These are phyloP conservation scores for Tinamus guttatus DNA, from an alignment of 2,113 vertebrate species.

Conservation along the genomic window DNA sequence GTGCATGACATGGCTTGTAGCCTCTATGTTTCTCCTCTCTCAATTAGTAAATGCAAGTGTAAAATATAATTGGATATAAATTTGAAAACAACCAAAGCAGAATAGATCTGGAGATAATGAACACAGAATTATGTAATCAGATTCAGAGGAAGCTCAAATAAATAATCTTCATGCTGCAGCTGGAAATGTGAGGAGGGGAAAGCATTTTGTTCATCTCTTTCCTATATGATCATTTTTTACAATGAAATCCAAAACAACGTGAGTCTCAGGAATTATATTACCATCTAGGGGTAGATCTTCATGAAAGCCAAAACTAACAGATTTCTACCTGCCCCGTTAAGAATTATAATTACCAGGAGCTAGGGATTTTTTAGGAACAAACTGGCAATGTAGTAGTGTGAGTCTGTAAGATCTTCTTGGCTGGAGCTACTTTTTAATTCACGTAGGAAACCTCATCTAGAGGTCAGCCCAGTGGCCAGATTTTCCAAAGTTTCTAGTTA, in stretches of 20 bases:
- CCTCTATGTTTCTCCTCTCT: background rate
- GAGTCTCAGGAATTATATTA: constrained; percentile 54
- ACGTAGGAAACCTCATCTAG: background rate
- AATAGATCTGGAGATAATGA: background rate
- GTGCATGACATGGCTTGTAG: background rate
- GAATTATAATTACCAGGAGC: constrained; percentile 42
- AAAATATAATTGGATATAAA: background rate
- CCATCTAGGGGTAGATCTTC: constrained; percentile 41
- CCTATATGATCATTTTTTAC: background rate
- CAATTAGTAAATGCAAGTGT: background rate
- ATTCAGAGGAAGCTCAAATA: background rate
- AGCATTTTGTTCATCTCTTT: constrained; percentile 10
- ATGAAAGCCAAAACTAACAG: constrained; percentile 50
- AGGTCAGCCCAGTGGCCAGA: background rate
- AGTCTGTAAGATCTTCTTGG: constrained; percentile 34
- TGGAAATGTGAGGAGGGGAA: constrained; percentile 3
- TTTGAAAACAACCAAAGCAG: constrained; percentile 9
- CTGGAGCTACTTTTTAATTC: constrained; percentile 3
- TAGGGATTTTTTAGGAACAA: constrained; percentile 19
- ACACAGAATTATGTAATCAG: background rate
- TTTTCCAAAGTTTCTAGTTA: background rate
- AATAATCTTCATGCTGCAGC: background rate
- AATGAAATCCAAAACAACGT: constrained; percentile 30
- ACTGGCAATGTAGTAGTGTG: background rate
- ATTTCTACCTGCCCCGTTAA: constrained; percentile 30